A percentile compares a stretch with the other conserved stretches of the same genome.
Evolutionary conservation across 2,888 invertebrate species (phyloP).

Genomic region (Watsonalla binaria): DNA sequence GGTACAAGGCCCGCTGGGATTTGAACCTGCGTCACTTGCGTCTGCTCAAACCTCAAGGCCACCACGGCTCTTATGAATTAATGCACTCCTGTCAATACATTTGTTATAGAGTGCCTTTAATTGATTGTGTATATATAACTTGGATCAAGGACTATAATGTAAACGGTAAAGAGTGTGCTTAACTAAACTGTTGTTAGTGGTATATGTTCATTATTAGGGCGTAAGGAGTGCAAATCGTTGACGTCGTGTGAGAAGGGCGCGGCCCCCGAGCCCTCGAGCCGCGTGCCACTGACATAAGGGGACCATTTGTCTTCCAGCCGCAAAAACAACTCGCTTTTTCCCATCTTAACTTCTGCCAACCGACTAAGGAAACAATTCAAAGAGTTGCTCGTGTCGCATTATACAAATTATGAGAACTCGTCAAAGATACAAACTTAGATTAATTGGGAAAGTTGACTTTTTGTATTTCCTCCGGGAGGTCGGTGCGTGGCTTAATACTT

Average conservation of each 20-base stretch:
- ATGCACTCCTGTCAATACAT: too few relatives aligned
- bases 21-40: too few relatives aligned
- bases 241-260: constrained; percentile 1
- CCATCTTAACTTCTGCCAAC: constrained; percentile 26
- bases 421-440: constrained; percentile 18
- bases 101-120: too few relatives aligned
- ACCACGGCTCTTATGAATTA: too few relatives aligned
- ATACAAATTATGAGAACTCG: constrained; percentile 7
- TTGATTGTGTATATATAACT: too few relatives aligned
- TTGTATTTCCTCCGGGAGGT: constrained; percentile 7
- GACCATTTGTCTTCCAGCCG: constrained; percentile 35
- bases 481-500: constrained; percentile 5
- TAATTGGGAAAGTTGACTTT: constrained; percentile 29
- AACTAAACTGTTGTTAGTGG: too few relatives aligned
- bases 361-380: constrained; percentile 17
- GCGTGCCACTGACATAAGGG: constrained; percentile 29
- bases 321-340: constrained; percentile 36
- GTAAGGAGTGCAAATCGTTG: background rate
- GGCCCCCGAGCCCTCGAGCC: constrained; percentile 14
- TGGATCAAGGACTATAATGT: too few relatives aligned
- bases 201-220: background rate
- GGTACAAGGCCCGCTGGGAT: too few relatives aligned
- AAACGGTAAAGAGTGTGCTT: too few relatives aligned
- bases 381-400: constrained; percentile 12
- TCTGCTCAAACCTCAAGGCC: too few relatives aligned